A percentile compares a stretch with the other conserved stretches of the same genome.
Evolutionary conservation across 2,888 invertebrate species (phyloP).

Genomic region (Leucophenga montana): DNA sequence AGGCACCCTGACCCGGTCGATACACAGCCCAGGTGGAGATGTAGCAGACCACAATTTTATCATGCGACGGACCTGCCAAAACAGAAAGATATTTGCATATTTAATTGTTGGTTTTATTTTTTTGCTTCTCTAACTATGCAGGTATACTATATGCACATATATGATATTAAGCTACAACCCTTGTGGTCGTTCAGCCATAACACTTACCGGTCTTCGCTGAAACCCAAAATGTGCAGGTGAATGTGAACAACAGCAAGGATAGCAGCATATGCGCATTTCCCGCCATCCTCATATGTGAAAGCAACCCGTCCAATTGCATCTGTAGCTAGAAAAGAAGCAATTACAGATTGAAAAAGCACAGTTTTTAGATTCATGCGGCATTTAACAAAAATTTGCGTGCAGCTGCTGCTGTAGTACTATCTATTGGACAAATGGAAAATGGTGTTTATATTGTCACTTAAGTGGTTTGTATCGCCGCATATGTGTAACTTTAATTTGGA

Average conservation of each 20-base stretch:
- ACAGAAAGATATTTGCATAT: not conserved
- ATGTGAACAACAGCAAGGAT: slow-evolving; percentile 41
- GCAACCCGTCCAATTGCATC: no score
- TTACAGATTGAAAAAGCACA: no score
- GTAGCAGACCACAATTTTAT: slow-evolving; percentile 86
- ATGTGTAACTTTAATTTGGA: slow-evolving; percentile 49
- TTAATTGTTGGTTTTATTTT: not conserved
- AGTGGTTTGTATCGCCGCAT: slow-evolving; percentile 34
- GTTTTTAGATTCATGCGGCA: no score
- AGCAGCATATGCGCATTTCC: not conserved
- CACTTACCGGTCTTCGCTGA: slow-evolving; percentile 65
- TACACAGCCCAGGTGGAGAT: slow-evolving; percentile 87
- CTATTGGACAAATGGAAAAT: no score
- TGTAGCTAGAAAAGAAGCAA: no score
- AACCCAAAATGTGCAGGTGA: slow-evolving; percentile 54
- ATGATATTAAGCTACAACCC: slow-evolving; percentile 35
- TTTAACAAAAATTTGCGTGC: no score
- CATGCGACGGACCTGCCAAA: slow-evolving; percentile 78
- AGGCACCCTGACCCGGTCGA: slow-evolving; percentile 79
- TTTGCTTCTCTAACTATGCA: no score
- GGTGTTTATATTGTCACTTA: slow-evolving; percentile 33
- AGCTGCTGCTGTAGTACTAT: no score
- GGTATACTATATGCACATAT: no score
- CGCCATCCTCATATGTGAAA: no score
- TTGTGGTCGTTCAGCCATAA: slow-evolving; percentile 38